Base-by-base conservation (phyloP, 2,797 vertebrate species). In the Nyctalus aviator region DNA sequence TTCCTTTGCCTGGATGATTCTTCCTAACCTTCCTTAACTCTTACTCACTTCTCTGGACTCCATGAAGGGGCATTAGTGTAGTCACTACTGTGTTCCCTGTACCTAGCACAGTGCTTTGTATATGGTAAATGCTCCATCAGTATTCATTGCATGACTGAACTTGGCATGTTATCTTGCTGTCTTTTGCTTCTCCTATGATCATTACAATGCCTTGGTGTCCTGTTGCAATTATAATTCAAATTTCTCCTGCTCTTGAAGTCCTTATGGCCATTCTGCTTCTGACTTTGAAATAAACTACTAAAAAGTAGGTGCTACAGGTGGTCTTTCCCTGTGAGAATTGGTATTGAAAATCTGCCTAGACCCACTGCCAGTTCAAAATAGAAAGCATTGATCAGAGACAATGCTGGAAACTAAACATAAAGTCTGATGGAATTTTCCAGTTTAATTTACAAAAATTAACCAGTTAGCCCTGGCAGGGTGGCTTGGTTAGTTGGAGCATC, bases 271-370 rank as follows among this genome's bases (percentile, higher is more conserved):
- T 76, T 73, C 59, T 76, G 14, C 44, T 93, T 92, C 78, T 82
- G 46, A 66, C 17, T 77, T 57, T 90, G 64, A 95, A 92, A 84
- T 75, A 92, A 90, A 81, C 13, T 87, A n/a, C 55, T 68, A 17
- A 72, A 91, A 79, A 77, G n/a, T 14, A 81, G 50, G 27, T 55
- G 18, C 71, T 20, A 68, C 0, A 44, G 12, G 44, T 35, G 4
- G 35, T 76, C 25, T 84, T 90, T 94, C 37, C 20, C 35, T 6
- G 5, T 71, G 44, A 90, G 15, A 62, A 50, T 72, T 77, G 64
- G 27, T 73, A 77, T 12, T 48, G 7, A 73, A 82, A 88, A 10
- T 53, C 30, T 25, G 20, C 15, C 69, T 90, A 37, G 21, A 6
- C 32, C 18, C 62, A 73, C 25, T 41, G 30, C 66, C 68, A 68